Base-by-base conservation (phyloP, 2,888 invertebrate species). In the Leucophenga montana region DNA sequence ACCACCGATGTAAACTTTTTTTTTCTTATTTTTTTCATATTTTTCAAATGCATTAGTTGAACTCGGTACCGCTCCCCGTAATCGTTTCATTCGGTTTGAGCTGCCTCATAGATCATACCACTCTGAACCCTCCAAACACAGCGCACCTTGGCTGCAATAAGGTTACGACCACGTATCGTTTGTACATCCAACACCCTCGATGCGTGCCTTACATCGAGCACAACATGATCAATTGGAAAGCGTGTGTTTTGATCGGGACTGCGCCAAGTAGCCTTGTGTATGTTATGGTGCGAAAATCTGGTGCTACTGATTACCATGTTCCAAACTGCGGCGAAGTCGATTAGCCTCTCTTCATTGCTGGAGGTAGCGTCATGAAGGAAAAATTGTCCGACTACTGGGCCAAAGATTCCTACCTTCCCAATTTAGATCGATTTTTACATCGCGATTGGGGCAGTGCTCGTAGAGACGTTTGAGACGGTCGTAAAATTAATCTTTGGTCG, bases 361-460 rank as follows among this genome's bases (percentile, higher is more conserved):
- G 65, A 59, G 13, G 59, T 67, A 14, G 31, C 54, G 22, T 50
- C 54, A 53, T 68, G 69, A 5, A 73, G 68, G 65, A 65, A 69
- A 20, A 66, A 50, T 18, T 61, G 65, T 46, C 66, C 66, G 39
- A 67, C 56, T 5, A 39, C 39, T 2, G 57, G 44, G 20, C 54
- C 65, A 69, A 71, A 71, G 53, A 64, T 48, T 20, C 44, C 44
- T 39, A 70, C 70, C 57, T 70, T 77, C 44, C 62, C 73, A 16
- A 71, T 31, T 46, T 27, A 27, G 27, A 2, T 3, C 27, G 27
- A 27, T 27, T 27, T 27, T 27, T 2, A 27, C 27, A 27, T 27
- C 27, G 27, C 4, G 27, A 3, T 27, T 67, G 59, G 46, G 66
- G 8, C 53, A 20, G 53, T 1, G 53, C 27, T 27, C 27, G 27